Percentiles rank a stretch among this genome's conserved stretches.
Evolutionary conservation across 2,888 invertebrate species (phyloP).

Genomic region (Drosophila tanythrix): DNA sequence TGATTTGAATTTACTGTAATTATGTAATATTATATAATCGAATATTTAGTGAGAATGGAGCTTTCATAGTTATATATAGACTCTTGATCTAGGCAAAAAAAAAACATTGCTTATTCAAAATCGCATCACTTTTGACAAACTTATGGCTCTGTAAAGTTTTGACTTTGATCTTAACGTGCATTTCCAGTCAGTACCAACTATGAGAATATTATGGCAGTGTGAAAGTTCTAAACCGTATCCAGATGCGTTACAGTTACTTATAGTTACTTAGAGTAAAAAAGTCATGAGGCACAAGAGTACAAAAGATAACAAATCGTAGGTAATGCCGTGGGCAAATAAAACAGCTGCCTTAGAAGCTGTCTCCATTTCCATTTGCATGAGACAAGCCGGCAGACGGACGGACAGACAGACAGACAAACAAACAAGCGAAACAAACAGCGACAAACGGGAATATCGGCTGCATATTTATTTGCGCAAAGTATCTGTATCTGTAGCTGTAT

Average conservation of each 20-base stretch:
- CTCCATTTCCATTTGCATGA: constrained; percentile 67
- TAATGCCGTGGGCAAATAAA: constrained; percentile 48
- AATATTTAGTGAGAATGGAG: not conserved
- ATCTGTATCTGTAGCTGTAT: constrained; percentile 40
- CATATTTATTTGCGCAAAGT: constrained; percentile 79
- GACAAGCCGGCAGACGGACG: constrained; percentile 42
- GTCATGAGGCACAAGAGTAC: not conserved
- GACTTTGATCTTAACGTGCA: not conserved
- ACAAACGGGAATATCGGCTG: constrained; percentile 33
- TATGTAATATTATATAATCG: not conserved
- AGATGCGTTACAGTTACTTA: constrained; percentile 23
- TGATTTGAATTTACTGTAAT: not conserved
- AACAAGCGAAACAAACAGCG: constrained; percentile 10
- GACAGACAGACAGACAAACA: constrained; percentile 24
- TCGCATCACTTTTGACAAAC: not conserved
- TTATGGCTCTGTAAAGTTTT: not conserved
- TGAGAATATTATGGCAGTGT: not conserved
- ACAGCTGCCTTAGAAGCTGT: constrained; percentile 44
- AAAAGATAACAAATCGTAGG: constrained; percentile 10
- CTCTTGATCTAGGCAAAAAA: no score
- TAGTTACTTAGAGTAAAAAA: constrained; percentile 20
- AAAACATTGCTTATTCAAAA: not conserved
- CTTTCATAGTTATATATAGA: not conserved
- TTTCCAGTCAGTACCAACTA: not conserved
- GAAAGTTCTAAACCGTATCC: not conserved